A percentile compares a stretch with the other conserved stretches of the same genome.
Conservation (phyloP, 1,140 invertebrate species). For the Papilio polyxenes region DNA sequence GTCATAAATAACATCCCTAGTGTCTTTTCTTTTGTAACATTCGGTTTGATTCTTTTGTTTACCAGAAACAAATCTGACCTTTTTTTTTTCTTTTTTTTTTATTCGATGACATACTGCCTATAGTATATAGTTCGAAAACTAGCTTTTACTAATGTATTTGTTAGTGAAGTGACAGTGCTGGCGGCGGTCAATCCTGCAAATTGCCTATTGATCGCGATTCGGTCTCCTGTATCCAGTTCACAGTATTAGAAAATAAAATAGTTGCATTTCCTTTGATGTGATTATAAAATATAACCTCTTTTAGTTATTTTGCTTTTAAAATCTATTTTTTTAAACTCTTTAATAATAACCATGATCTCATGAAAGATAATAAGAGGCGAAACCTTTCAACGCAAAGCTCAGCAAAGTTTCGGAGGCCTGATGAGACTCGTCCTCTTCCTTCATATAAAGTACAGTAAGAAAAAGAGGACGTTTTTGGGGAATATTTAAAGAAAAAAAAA, state of each 20-base stretch:
- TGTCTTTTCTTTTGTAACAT: not conserved
- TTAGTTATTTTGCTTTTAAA: no score
- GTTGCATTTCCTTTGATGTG: not conserved
- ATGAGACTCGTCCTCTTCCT: no score
- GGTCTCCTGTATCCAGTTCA: not conserved
- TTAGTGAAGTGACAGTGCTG: not conserved
- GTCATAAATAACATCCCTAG: not conserved
- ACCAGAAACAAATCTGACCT: not conserved
- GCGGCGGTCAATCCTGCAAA: not conserved
- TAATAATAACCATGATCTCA: no score
- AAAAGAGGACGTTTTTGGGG: no score
- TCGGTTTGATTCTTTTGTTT: not conserved
- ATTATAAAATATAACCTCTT: no score
- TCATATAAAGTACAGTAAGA: no score
- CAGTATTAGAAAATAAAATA: not conserved
- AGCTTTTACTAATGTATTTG: not conserved
- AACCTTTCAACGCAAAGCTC: no score
- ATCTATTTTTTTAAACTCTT: no score
- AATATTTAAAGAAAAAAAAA: no score
- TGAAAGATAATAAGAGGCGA: no score
- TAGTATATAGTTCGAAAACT: not conserved
- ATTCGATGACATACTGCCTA: no score
- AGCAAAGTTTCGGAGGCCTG: no score
- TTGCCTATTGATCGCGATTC: slow-evolving; percentile 6
- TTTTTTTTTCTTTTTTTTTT: not conserved